Base-by-base conservation (phyloP, 2,888 invertebrate species). In the Aromia moschata region DNA sequence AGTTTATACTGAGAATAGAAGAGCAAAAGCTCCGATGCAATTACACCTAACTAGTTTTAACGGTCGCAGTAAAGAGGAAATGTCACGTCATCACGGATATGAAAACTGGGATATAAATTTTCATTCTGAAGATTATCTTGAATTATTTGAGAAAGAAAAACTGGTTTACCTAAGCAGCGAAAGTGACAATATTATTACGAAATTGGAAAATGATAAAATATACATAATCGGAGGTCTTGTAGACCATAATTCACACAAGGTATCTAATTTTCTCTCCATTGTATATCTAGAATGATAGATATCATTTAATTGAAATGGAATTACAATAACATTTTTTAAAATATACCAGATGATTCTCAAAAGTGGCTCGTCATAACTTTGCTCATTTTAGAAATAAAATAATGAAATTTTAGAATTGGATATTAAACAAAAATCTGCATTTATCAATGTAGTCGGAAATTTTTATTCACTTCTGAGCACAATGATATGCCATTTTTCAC, bases 221-320 rank as follows among this genome's bases (percentile, higher is more conserved):
- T 99, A 98, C 76, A 88, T 99, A 46, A 98, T 99, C 78, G 99
- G 99, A 36, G 99, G 98, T 17, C 83, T 99, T 40, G 96, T 99
- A 0, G 99, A 99, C 82, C 98, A 99, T 78, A 99, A 99, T 82
- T 87, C 91, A 70, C 92, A 96, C 69, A 98, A 98, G 85, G 93
- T 89, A 77, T 5, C 3, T 25, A 25, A 25, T 25, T 25, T 25
- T 25, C 3, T n/a, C n/a, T n/a, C n/a, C n/a, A n/a, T n/a, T n/a
- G n/a, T n/a, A n/a, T n/a, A n/a, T n/a, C n/a, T n/a, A n/a, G n/a
- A n/a, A n/a, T n/a, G n/a, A n/a, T n/a, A n/a, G n/a, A n/a, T n/a
- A n/a, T n/a, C n/a, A n/a, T n/a, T n/a, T n/a, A n/a, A n/a, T n/a
- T n/a, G n/a, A n/a, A n/a, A n/a, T n/a, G n/a, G n/a, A n/a, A n/a